phyloP scores from a whole-genome alignment of 2,888 invertebrate species.

The Spicauda simplicius region DNA sequence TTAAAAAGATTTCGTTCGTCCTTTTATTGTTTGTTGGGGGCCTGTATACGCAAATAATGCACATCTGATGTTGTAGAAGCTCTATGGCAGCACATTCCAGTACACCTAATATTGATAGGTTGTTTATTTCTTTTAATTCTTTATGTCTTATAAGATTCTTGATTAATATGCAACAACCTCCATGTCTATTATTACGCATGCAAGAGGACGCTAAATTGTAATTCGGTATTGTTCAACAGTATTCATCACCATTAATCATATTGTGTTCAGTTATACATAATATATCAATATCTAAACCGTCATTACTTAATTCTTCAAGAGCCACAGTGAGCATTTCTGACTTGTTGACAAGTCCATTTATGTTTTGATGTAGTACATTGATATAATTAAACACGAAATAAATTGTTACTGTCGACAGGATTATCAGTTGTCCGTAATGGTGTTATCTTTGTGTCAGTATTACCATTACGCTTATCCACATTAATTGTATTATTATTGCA shows the following conservation, averaged over 20 bases:
- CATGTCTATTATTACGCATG: conserved; percentile 1
- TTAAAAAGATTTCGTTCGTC: too few relatives aligned
- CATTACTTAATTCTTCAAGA: conserved; percentile 57
- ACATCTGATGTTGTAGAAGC: too few relatives aligned
- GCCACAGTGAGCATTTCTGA: conserved; percentile 43
- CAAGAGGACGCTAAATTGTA: neutral
- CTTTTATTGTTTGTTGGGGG: too few relatives aligned
- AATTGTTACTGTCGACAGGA: too few relatives aligned
- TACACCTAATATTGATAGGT: neutral
- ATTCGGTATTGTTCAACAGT: neutral
- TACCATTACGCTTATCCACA: too few relatives aligned
- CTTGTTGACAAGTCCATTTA: conserved; percentile 41
- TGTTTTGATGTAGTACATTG: too few relatives aligned
- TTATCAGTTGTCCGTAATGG: too few relatives aligned
- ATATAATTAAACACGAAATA: too few relatives aligned
- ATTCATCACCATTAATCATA: neutral
- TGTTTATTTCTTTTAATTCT: neutral
- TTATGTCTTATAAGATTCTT: neutral
- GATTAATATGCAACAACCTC: conserved; percentile 1
- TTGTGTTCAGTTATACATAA: neutral
- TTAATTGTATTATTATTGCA: too few relatives aligned
- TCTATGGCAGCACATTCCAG: too few relatives aligned
- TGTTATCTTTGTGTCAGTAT: too few relatives aligned
- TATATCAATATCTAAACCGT: neutral
- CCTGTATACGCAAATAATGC: too few relatives aligned